Percentiles rank a stretch among this genome's conserved stretches.
Evolutionary conservation across 2,113 vertebrate genomes (phyloP).

Genomic region (Mystacornis crossleyi): DNA sequence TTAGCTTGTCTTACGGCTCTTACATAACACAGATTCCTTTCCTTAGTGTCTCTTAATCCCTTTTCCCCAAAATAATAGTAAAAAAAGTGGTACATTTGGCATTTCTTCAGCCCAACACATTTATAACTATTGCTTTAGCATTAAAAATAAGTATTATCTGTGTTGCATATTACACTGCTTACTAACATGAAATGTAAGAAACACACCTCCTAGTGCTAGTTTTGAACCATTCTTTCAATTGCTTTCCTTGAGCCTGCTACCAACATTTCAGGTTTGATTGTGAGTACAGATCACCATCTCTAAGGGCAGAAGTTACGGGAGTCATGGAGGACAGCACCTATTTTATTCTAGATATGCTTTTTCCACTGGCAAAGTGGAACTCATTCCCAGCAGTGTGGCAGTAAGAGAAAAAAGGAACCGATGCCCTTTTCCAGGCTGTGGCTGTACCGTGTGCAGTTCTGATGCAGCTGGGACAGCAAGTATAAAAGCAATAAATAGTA

Average conservation of each 20-base stretch:
- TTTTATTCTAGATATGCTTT: conserved; percentile 7
- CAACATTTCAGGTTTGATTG: neutral
- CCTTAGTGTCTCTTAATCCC: conserved; percentile 31
- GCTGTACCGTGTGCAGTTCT: neutral
- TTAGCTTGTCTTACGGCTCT: neutral
- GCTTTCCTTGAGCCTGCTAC: neutral
- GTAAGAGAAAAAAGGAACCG: neutral
- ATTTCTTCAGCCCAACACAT: conserved; percentile 57
- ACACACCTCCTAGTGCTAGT: neutral
- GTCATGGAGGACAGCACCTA: conserved; percentile 14
- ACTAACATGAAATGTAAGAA: conserved; percentile 48
- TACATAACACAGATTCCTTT: neutral
- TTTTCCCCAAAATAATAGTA: conserved; percentile 31
- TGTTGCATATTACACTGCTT: conserved; percentile 20
- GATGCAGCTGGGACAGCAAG: conserved; percentile 17
- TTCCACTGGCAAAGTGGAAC: conserved; percentile 30
- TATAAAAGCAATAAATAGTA: conserved; percentile 26
- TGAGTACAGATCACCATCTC: neutral
- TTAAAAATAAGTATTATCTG: conserved; percentile 47
- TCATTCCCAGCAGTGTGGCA: conserved; percentile 22
- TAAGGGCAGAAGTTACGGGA: neutral
- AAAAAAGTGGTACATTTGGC: conserved; percentile 25
- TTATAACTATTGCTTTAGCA: conserved; percentile 31
- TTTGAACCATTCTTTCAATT: neutral
- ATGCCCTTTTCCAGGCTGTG: neutral